Base-by-base conservation (phyloP, 1,140 invertebrate genomes). In the Drosophila bocqueti region DNA sequence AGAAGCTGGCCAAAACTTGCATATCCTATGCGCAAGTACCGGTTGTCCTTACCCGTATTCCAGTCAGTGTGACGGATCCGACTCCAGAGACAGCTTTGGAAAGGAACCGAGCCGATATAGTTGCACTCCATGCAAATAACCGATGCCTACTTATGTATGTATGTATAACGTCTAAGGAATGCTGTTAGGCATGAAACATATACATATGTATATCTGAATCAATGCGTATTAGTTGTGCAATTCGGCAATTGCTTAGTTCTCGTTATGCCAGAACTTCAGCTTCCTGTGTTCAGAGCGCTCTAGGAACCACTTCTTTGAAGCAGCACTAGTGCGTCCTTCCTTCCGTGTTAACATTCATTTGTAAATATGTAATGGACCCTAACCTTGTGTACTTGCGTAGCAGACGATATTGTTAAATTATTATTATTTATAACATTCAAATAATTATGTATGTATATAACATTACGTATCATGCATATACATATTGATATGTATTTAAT, bases 351-450 rank as follows among this genome's bases (percentile, higher is more conserved):
- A 54, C 62, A 79, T 82, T 90, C 79, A 79, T 85, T 90, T 90
- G 85, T 90, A 90, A 90, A 90, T 90, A 90, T 80, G 67, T 74
- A 81, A 68, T 82, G 62, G 72, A 84, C 65, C 65, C 65, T 62
- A 38, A 71, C 38, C 34, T 45, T 72, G 64, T 47, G 68, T 69
- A 81, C 57, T 87, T 83, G 77, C 80, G 65, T 83, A 75, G 66
- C 43, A 78, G 67, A 68, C 52, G 67, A 79, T 91, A 90, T 82
- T 90, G 85, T 89, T 89, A 90, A 81, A 81, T 85, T 74, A 86
- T 58, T 81, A 55, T 71, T 78, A 87, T 78, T 67, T 61, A 66
- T 43, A 86, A 49, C 29, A 18, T 45, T 73, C 7, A 54, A 29
- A 45, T 65, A 65, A 67, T 57, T 59, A 69, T 65, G 69, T 83